Conservation (phyloP, 92 coral and sea anemone species). For the Porites cylindrica region DNA sequence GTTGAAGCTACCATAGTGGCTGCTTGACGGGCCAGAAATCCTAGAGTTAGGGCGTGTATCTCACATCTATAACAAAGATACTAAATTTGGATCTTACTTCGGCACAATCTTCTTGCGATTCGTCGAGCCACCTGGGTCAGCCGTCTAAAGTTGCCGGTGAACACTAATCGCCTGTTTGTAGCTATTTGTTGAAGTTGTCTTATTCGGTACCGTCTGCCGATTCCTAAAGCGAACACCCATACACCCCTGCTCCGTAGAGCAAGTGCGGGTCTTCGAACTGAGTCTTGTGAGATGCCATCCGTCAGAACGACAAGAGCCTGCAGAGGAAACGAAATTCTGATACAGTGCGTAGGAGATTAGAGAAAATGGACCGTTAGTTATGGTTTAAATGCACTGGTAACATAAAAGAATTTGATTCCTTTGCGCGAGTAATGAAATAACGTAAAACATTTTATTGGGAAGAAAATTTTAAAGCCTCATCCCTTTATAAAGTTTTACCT, state of each 20-base stretch:
- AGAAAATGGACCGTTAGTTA: too few relatives aligned
- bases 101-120: slow-evolving; percentile 64
- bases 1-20: neutral
- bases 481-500: neutral
- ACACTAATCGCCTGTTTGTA: slow-evolving; percentile 65
- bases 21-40: neutral
- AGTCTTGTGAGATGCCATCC: slow-evolving; percentile 78
- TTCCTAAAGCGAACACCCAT: slow-evolving; percentile 65
- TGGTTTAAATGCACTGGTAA: neutral
- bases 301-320: slow-evolving; percentile 71
- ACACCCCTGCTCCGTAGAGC: slow-evolving; percentile 69
- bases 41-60: neutral
- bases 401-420: too few relatives aligned
- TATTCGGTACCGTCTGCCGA: slow-evolving; percentile 67
- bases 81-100: slow-evolving; percentile 44
- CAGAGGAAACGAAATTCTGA: neutral
- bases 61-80: too few relatives aligned
- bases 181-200: slow-evolving; percentile 66
- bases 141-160: slow-evolving; percentile 58
- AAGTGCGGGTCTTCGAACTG: slow-evolving; percentile 60
- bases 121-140: slow-evolving; percentile 50
- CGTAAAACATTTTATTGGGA: neutral
- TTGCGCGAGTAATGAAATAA: neutral
- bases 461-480: too few relatives aligned
- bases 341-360: neutral